A percentile compares a stretch with the other conserved stretches of the same genome.
Conservation (phyloP, 2,888 invertebrate genomes). For the Creontiades dilutus region DNA sequence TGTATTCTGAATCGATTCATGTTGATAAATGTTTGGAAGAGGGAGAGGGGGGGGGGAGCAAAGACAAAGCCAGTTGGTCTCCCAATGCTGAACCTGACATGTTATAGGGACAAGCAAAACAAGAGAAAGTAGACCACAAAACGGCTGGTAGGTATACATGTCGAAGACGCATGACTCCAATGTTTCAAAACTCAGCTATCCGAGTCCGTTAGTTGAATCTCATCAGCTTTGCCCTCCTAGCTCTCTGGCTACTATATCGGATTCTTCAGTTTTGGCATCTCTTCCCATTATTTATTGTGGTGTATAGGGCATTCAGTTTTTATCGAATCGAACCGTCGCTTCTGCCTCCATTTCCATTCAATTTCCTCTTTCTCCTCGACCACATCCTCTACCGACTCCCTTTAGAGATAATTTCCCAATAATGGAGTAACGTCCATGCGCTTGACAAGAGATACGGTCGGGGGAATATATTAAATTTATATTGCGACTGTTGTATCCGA, state of each 20-base stretch:
- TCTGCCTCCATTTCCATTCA: conserved; percentile 58
- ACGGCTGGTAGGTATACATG: conserved; percentile 35
- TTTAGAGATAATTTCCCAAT: conserved; percentile 16
- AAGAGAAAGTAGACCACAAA: no score
- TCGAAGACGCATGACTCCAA: neutral
- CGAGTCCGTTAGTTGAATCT: conserved; percentile 68
- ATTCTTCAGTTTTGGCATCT: neutral
- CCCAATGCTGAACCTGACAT: no score
- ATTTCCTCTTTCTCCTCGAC: neutral
- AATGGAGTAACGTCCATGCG: conserved; percentile 45
- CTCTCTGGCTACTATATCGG: neutral
- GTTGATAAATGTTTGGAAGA: no score
- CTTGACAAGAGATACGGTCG: neutral
- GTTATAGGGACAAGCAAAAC: no score
- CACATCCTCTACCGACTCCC: neutral
- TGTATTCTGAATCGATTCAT: no score
- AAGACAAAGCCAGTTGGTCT: no score
- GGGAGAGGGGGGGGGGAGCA: no score
- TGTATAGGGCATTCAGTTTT: conserved; percentile 64
- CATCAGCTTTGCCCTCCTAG: conserved; percentile 48
- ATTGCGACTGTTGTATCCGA: no score
- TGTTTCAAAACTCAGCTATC: conserved; percentile 14
- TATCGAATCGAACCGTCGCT: conserved; percentile 56
- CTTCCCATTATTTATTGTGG: conserved; percentile 58
- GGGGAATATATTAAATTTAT: no score